Evolutionary conservation across 2,113 vertebrate genomes (phyloP), one percentile per base, ranked within the genome.

Genomic region (Cynocephalus volans): DNA sequence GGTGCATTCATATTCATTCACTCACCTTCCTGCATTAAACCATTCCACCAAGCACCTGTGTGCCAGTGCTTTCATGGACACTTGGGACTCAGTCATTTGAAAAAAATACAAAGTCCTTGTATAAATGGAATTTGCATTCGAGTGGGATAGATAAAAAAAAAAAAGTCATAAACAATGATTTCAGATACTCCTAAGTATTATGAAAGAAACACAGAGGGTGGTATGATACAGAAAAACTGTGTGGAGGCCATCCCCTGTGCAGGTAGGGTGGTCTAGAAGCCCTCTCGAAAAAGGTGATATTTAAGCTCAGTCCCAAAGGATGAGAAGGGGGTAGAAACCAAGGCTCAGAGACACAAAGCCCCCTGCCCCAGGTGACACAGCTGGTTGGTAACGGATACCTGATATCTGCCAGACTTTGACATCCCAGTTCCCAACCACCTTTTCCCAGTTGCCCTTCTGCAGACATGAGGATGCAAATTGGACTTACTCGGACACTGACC

Each of bases 1-100:
- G 48, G 7, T 0, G 8, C 1, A 0, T 7, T 26, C 1, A 50
- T 1, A 50, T 3, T 65, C 41, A 1, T 8, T 11, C 33, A 1
- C 18, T 9, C 60, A 12, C 48, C 86, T 28, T 26, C 56, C 1
- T 41, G 24, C 52, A 4, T 62, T 31, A 14, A 0, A 3, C 24
- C 3, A 0, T 10, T 9, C 31, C 11, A 1, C 81, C 2, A 28
- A 31, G 48, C 0, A 0, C 80, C 85, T 28, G 0, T 1, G 23
- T 23, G 13, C 85, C 5, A 8, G 70, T 6, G 3, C 7, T 31
- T 23, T 28, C 1, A 14, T 0, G 23, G 45, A 41, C 8, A 1
- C 84, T 0, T 31, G 36, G 11, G 11, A 50, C 12, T 9, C 1
- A 6, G 45, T 19, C 24, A 17, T 2, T 31, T 5, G 5, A 21